phyloP scores from a whole-genome alignment of 2,113 vertebrate genomes.

The Sisor rabdophorus region DNA sequence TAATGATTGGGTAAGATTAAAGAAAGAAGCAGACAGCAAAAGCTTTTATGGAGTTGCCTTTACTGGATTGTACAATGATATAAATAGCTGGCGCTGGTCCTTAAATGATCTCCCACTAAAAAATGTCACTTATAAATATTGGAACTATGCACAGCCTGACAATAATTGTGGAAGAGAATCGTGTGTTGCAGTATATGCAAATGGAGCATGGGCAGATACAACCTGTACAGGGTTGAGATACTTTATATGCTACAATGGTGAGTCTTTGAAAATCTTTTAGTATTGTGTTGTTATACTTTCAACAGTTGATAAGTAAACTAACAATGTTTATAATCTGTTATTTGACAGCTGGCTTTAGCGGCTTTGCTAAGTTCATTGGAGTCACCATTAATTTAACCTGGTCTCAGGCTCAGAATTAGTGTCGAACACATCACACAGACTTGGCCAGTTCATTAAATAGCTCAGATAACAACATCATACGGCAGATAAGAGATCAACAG shows the following conservation, averaged over 20 bases:
- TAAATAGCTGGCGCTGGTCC: constrained; percentile 38
- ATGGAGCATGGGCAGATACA: constrained; percentile 16
- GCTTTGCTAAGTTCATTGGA: no score
- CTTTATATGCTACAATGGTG: constrained; percentile 26
- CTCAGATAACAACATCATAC: no score
- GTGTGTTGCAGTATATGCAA: not conserved
- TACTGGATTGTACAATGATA: constrained; percentile 28
- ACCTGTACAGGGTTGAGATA: not conserved
- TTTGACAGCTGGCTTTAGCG: no score
- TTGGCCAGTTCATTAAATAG: no score
- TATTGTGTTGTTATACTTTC: no score
- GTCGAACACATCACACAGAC: no score
- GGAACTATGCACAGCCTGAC: not conserved
- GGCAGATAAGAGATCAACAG: no score
- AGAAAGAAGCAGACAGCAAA: not conserved
- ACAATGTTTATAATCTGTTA: no score
- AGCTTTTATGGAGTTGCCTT: not conserved
- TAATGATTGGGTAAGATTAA: not conserved
- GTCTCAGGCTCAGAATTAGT: no score
- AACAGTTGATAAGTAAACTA: no score
- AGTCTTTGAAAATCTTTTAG: no score
- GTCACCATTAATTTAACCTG: no score
- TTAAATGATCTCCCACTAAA: not conserved
- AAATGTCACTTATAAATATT: not conserved
- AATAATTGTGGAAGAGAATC: not conserved